Base-by-base conservation (phyloP, 2,888 invertebrate species). In the Pammene fasciana region DNA sequence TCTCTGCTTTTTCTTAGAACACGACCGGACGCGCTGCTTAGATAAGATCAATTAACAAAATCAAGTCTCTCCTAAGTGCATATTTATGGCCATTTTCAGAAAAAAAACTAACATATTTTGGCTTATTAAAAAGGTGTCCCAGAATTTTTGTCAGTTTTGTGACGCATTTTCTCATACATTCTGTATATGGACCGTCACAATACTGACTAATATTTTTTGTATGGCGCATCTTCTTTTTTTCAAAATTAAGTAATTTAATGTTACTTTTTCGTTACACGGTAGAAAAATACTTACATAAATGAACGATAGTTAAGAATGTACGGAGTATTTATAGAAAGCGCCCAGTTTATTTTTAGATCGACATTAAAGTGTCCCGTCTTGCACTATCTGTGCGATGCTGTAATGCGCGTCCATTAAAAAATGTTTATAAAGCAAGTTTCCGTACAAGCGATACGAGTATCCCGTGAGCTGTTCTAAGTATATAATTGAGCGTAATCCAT, bases 401-500 rank as follows among this genome's bases (percentile, higher is more conserved):
- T 54, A 54, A 54, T 50, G 50, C 34, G 10, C 54, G 10, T 54
- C 8, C 34, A 54, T 34, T 54, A 34, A 54, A 52, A n/a, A 34
- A 34, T 34, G 13, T 34, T 52, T 52, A 34, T 54, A 54, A 36
- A 54, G 34, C 46, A 34, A 36, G 60, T 60, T 48, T 36, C 14
- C 34, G 16, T 50, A 61, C 41, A 50, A 61, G n/a, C 48, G 50
- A 48, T 36, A 60, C 60, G 14, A 36, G 46, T 61, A 61, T 61
- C 50, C 61, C 18, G 61, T 38, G 9, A 50, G 48, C 48, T 36
- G 50, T 48, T 50, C 50, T 18, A 61, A 18, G 48, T 50, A 60
- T 48, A 38, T 62, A 64, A 64, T 64, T 64, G 54, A 54, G 54
- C 52, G 41, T 54, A 64, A 64, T 64, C 52, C 41, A 54, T 43